Percentiles rank a stretch among this genome's conserved stretches.
phyloP scores from a whole-genome alignment of 1,140 invertebrate genomes.

The Danaus plexippus region DNA sequence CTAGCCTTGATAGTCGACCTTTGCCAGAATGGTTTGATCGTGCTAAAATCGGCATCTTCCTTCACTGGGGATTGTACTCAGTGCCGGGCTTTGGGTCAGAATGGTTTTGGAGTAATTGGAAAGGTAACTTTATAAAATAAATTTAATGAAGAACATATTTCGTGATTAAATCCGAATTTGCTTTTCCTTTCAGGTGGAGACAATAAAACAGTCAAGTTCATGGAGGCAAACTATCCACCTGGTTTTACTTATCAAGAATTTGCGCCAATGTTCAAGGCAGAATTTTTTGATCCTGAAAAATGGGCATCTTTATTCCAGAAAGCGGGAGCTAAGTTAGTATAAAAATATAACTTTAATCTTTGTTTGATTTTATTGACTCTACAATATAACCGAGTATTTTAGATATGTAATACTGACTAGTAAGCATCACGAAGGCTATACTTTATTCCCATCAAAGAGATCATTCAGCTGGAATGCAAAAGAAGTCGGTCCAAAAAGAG shows the following conservation, averaged over 20 bases:
- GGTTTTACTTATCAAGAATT: conserved; percentile 90
- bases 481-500: conserved; percentile 87
- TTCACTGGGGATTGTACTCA: conserved; percentile 94
- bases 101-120: conserved; percentile 91
- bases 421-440: conserved; percentile 96
- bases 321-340: conserved; percentile 82
- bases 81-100: conserved; percentile 89
- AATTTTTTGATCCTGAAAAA: conserved; percentile 84
- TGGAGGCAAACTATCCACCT: conserved; percentile 84
- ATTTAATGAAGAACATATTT: conserved; percentile 2
- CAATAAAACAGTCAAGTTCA: conserved; percentile 71
- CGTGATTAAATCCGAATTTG: conserved; percentile 1
- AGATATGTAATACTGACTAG: conserved; percentile 92
- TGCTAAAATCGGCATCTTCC: conserved; percentile 92
- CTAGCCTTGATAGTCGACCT: conserved; percentile 85
- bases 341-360: neutral
- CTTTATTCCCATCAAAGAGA: conserved; percentile 88
- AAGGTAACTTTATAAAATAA: conserved; percentile 63
- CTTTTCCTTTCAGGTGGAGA: conserved; percentile 32
- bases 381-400: conserved; percentile 21
- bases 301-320: conserved; percentile 84
- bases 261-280: conserved; percentile 83
- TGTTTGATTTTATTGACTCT: neutral
- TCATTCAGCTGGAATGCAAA: conserved; percentile 93
- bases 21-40: conserved; percentile 91